A percentile compares a stretch with the other conserved stretches of the same genome.
phyloP scores from a whole-genome alignment of 2,113 vertebrate species.

The Callipepla californica region DNA sequence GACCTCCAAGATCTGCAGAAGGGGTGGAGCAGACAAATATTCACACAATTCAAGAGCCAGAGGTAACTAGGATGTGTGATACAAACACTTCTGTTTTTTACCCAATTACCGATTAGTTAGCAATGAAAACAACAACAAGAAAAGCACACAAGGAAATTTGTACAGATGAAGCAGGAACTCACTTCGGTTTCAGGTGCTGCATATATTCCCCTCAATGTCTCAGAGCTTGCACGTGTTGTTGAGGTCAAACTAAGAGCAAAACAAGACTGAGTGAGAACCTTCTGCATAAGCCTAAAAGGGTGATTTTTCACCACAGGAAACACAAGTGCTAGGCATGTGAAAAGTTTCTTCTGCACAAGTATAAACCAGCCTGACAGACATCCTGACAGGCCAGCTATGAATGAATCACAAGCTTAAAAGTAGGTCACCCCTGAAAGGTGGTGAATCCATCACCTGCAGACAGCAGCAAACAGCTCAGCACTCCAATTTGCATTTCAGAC shows the following conservation, averaged over 20 bases:
- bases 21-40: neutral
- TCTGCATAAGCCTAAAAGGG: fast-evolving
- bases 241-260: slow-evolving; percentile 87
- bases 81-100: neutral
- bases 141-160: neutral
- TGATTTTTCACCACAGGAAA: neutral
- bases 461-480: neutral
- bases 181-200: slow-evolving; percentile 90
- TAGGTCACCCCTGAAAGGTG: neutral
- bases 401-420: slow-evolving; percentile 1
- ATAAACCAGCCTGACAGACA: neutral
- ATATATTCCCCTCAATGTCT: slow-evolving; percentile 87
- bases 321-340: neutral
- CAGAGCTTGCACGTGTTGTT: slow-evolving; percentile 93
- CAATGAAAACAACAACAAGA: neutral
- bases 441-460: neutral
- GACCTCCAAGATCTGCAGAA: neutral
- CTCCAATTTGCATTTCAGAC: neutral
- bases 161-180: slow-evolving; percentile 51
- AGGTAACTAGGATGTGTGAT: fast-evolving
- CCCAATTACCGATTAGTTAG: neutral
- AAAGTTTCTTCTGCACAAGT: neutral
- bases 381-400: neutral
- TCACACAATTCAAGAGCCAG: neutral
- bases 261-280: neutral